Evolutionary conservation across 1,140 invertebrate species (phyloP).

Genomic region (Diploscapter pachys): DNA sequence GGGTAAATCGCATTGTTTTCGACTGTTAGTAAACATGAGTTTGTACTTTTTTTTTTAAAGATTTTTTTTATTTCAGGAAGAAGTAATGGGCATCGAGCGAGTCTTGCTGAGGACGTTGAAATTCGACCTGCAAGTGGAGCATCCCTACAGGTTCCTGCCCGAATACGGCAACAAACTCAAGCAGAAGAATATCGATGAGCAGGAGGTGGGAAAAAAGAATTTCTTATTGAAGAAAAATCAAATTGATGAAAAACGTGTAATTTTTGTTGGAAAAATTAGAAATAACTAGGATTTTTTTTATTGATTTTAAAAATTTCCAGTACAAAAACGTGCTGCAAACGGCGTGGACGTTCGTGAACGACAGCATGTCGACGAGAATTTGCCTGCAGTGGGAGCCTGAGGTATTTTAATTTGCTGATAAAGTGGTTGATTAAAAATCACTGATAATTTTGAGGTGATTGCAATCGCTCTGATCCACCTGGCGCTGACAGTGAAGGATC

Average conservation of each 20-base stretch:
- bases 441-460: slow-evolving; percentile 47
- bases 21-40: too few species aligned
- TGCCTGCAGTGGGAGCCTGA: slow-evolving; percentile 98
- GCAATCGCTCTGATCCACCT: slow-evolving; percentile 55
- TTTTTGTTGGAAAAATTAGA: too few species aligned
- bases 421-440: slow-evolving; percentile 1
- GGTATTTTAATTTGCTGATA: slow-evolving; percentile 66
- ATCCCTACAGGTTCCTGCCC: slow-evolving; percentile 88
- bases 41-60: not conserved
- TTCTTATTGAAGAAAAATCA: slow-evolving; percentile 66
- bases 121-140: slow-evolving; percentile 95
- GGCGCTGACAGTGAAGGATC: slow-evolving; percentile 41
- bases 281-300: not conserved
- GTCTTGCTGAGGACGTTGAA: slow-evolving; percentile 96
- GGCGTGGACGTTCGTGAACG: slow-evolving; percentile 99
- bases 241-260: not conserved
- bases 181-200: too few species aligned
- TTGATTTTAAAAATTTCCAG: slow-evolving; percentile 59
- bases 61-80: slow-evolving; percentile 69
- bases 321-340: slow-evolving; percentile 96
- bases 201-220: slow-evolving; percentile 65
- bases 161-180: slow-evolving; percentile 84
- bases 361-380: slow-evolving; percentile 91
- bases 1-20: too few species aligned
- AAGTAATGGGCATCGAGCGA: slow-evolving; percentile 93